Conservation (phyloP, 2,797 vertebrate genomes). For the Sphaeramia orbicularis region DNA sequence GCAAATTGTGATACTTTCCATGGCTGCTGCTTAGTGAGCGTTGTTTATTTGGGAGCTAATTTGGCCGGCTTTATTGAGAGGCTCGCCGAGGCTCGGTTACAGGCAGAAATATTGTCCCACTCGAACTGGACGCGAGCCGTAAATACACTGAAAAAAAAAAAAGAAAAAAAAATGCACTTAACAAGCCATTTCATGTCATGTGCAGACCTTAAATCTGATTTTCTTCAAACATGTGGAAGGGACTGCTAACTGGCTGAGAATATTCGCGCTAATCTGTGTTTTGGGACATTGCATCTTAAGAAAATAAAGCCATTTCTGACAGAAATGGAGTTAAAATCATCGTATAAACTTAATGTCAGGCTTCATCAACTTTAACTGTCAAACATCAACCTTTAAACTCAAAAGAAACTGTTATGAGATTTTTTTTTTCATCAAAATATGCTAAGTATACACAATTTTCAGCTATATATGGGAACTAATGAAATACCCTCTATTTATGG, state of each 20-base stretch:
- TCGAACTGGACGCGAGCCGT: constrained; percentile 54
- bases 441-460: too few species aligned
- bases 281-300: too few species aligned
- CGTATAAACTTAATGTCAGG: too few species aligned
- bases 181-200: constrained; percentile 30
- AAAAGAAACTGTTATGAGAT: too few species aligned
- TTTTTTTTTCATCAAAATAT: too few species aligned
- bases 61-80: constrained; percentile 73
- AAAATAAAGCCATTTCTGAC: too few species aligned
- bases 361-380: too few species aligned
- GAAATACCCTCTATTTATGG: too few species aligned
- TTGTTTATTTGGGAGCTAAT: constrained; percentile 79
- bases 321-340: too few species aligned
- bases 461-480: too few species aligned
- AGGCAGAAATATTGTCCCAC: constrained; percentile 70
- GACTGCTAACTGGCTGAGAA: constrained; percentile 6
- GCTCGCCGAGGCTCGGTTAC: constrained; percentile 54
- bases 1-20: constrained; percentile 80
- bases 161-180: constrained; percentile 23
- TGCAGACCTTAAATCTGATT: constrained; percentile 26
- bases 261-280: too few species aligned
- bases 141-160: constrained; percentile 56
- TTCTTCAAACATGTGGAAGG: constrained; percentile 10
- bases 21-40: constrained; percentile 67
- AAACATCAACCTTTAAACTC: too few species aligned